These are phyloP conservation scores for Brachionichthys hirsutus DNA, from an alignment of 2,113 vertebrate genomes.

Conservation along the genomic window DNA sequence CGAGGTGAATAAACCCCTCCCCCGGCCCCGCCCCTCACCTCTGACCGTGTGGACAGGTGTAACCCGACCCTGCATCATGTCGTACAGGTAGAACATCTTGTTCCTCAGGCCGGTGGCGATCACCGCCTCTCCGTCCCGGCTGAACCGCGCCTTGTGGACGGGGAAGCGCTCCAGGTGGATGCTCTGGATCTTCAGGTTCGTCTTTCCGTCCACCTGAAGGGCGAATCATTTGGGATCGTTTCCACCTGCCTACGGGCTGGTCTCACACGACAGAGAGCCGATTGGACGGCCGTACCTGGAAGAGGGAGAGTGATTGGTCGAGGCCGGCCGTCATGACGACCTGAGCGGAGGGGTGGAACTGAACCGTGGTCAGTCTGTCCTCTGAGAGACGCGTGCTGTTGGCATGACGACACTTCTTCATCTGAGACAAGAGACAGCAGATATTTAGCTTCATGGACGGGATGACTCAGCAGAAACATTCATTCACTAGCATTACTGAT, in stretches of 20 bases:
- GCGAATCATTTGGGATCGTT: background rate
- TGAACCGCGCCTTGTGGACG: constrained; percentile 86
- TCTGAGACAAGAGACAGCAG: constrained; percentile 60
- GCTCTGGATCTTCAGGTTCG: constrained; percentile 93
- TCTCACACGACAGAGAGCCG: background rate
- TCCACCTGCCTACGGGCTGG: too few relatives aligned
- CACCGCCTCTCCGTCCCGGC: constrained; percentile 84
- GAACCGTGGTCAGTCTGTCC: constrained; percentile 81
- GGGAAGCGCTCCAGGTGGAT: constrained; percentile 91
- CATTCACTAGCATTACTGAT: background rate
- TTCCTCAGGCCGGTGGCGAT: constrained; percentile 87
- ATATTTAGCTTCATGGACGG: background rate
- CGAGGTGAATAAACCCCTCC: too few relatives aligned
- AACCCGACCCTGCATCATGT: constrained; percentile 92
- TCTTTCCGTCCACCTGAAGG: constrained; percentile 89
- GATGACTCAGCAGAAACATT: background rate
- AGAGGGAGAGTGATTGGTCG: constrained; percentile 86
- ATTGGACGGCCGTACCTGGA: constrained; percentile 81
- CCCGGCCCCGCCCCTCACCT: constrained; percentile 77
- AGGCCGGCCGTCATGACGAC: constrained; percentile 90
- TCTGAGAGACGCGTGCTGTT: constrained; percentile 82
- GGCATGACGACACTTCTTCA: constrained; percentile 84
- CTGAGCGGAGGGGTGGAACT: constrained; percentile 91
- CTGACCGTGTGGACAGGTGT: constrained; percentile 81
- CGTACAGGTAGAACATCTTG: constrained; percentile 91